Evolutionary conservation across 2,888 invertebrate species (phyloP).

Genomic region (Dilophus febrilis): DNA sequence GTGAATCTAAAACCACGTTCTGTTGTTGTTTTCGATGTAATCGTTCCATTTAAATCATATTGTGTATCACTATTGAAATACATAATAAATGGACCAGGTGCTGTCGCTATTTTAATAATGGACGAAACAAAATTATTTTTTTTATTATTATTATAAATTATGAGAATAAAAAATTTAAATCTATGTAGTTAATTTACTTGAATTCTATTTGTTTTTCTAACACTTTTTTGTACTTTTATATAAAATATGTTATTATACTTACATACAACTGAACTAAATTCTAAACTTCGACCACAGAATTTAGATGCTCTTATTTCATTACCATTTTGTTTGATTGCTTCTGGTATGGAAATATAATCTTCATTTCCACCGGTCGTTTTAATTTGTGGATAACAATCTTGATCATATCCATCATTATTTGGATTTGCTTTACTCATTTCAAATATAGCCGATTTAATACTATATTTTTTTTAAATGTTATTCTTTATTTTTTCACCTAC

Average conservation of each 20-base stretch:
- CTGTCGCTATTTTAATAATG: constrained; percentile 33
- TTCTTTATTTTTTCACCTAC: too few relatives aligned
- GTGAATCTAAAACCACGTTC: constrained; percentile 23
- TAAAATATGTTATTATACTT: constrained; percentile 12
- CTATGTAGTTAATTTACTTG: too few relatives aligned
- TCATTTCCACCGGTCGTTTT: constrained; percentile 30
- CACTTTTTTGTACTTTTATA: too few relatives aligned
- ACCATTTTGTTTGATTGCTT: constrained; percentile 32
- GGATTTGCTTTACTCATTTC: constrained; percentile 1
- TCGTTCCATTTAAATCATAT: constrained; percentile 11
- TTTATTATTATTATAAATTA: too few relatives aligned
- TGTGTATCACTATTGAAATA: constrained; percentile 39
- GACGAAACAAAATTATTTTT: too few relatives aligned
- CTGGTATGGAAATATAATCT: constrained; percentile 39
- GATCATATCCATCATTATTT: constrained; percentile 29
- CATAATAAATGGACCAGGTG: constrained; percentile 41
- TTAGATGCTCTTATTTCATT: constrained; percentile 20
- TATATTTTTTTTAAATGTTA: too few relatives aligned
- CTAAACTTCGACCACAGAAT: constrained; percentile 21
- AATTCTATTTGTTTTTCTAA: too few relatives aligned
- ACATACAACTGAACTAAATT: constrained; percentile 13
- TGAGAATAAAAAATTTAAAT: too few relatives aligned
- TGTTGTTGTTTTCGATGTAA: constrained; percentile 6
- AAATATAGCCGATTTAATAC: too few relatives aligned
- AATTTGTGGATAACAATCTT: constrained; percentile 36